These are phyloP conservation scores for Microcebus ravelobensis DNA, from an alignment of 2,113 vertebrate genomes.

Conservation along the genomic window DNA sequence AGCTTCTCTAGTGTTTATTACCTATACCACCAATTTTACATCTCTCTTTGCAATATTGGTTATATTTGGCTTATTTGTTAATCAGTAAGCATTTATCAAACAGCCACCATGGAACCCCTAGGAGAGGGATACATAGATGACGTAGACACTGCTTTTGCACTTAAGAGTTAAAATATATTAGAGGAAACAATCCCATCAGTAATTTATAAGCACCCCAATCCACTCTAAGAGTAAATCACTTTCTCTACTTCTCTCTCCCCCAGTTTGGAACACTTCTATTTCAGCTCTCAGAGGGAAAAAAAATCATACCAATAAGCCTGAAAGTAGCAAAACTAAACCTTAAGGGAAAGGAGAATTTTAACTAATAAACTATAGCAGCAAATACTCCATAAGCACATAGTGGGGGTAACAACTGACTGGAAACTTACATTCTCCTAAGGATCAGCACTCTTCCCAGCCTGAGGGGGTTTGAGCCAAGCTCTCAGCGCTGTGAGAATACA, in stretches of 20 bases:
- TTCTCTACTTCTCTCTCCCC: not conserved
- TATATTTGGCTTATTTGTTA: constrained; percentile 31
- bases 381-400: not conserved
- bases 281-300: not conserved
- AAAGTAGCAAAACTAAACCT: not conserved
- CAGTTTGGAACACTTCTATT: not conserved
- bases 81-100: constrained; percentile 5
- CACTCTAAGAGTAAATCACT: not conserved
- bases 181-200: not conserved
- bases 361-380: not conserved
- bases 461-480: not conserved
- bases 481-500: not conserved
- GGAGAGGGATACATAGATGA: not conserved
- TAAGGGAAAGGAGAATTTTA: constrained; percentile 27
- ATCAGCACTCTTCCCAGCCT: not conserved
- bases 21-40: not conserved
- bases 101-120: not conserved
- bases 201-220: not conserved
- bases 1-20: not conserved
- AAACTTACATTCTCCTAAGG: constrained; percentile 16
- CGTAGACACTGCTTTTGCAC: not conserved
- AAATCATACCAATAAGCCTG: not conserved
- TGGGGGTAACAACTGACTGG: not conserved
- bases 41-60: not conserved
- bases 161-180: not conserved